Percentiles rank a stretch among this genome's conserved stretches.
phyloP scores from a whole-genome alignment of 2,797 vertebrate species.

The Chromis chromis region DNA sequence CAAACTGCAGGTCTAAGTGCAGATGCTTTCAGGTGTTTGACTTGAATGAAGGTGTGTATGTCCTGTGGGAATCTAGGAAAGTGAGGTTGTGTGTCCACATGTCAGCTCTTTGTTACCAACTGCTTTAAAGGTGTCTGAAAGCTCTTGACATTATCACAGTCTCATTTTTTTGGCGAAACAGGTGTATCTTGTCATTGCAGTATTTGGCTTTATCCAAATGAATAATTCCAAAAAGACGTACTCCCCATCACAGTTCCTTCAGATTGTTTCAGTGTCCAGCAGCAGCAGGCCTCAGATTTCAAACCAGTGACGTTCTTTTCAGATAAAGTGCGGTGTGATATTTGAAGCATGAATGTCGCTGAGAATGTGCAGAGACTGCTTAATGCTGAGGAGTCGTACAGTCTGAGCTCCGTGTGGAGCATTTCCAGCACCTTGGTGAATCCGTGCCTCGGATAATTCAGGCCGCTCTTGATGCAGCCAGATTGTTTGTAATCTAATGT shows the following conservation, averaged over 20 bases:
- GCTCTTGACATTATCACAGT: not conserved
- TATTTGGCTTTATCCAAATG: not conserved
- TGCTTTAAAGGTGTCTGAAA: not conserved
- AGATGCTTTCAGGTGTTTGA: conserved; percentile 1
- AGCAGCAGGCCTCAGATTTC: conserved; percentile 10
- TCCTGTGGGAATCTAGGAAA: not conserved
- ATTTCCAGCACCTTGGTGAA: no score
- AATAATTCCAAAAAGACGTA: not conserved
- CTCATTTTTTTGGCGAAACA: not conserved
- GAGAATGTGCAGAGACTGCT: conserved; percentile 17
- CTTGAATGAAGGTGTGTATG: not conserved
- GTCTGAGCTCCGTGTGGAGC: not conserved
- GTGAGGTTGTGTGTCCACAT: no score
- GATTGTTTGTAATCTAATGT: not conserved
- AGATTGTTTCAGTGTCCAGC: conserved; percentile 4
- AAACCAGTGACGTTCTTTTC: conserved; percentile 16
- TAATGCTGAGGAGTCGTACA: no score
- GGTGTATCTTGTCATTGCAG: not conserved
- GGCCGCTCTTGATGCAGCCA: not conserved
- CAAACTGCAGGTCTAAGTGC: conserved; percentile 1
- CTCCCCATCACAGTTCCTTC: not conserved
- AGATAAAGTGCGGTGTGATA: conserved; percentile 12
- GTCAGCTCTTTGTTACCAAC: no score
- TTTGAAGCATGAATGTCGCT: conserved; percentile 36
- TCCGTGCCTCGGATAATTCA: no score